Base-by-base conservation (phyloP, 2,888 invertebrate genomes). In the Eumerus sabulonum region DNA sequence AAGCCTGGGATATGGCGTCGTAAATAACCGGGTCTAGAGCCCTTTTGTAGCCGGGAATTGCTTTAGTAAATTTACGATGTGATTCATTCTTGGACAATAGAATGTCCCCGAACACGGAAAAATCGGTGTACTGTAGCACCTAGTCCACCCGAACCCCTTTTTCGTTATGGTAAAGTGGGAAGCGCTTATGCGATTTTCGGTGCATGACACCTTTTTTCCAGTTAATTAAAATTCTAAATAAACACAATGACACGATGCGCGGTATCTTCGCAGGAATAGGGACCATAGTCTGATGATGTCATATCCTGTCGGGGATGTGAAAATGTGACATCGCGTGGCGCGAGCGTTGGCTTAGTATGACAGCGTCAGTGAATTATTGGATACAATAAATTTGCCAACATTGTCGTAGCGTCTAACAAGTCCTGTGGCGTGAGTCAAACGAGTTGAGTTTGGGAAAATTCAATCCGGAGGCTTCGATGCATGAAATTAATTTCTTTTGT, bases 21-120 rank as follows among this genome's bases (percentile, higher is more conserved):
- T 79, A 79, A 79, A 79, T 74, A 50, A 74, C 74, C 48, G 16
- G 18, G 50, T 54, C 74, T 64, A 64, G 57, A 66, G 68, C 42
- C 56, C 70, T 76, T 76, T 79, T 70, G 54, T 67, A 68, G 59
- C 59, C 44, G 63, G 70, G 54, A 74, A 70, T 70, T 64, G 74
- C 64, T 70, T 70, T 74, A 50, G 54, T 74, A 63, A 64, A 79
- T 79, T 79, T 79, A 79, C 74, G 77, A 77, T 79, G 68, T 70
- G 59, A 79, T 74, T 64, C 60, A 70, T 76, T 76, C 70, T 64
- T 63, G 53, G 54, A 79, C 79, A 79, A 79, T 74, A 70, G 68
- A 70, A 70, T 45, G 51, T 27, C 16, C 63, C 36, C 1, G 9
- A 14, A n/a, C n/a, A n/a, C n/a, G n/a, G n/a, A n/a, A n/a, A n/a